These are phyloP conservation scores for Rhadina sibilatrix DNA, from an alignment of 2,113 vertebrate genomes.

Conservation along the genomic window DNA sequence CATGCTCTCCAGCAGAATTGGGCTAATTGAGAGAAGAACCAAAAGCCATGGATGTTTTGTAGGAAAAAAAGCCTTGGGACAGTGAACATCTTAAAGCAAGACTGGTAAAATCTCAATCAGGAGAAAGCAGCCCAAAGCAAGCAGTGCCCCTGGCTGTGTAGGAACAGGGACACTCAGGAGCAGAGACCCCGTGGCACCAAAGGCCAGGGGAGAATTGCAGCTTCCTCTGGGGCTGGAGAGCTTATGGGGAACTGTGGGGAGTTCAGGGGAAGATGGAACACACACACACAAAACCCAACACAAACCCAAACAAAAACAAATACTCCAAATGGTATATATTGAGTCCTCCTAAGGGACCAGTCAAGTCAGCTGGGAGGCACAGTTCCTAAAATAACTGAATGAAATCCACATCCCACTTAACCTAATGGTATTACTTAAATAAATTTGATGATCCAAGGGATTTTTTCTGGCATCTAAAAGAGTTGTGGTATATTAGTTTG, in stretches of 20 bases:
- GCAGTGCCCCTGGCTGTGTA: background rate
- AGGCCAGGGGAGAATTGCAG: background rate
- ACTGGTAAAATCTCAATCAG: background rate
- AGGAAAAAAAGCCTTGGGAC: background rate
- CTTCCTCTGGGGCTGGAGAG: background rate
- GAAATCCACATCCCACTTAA: background rate
- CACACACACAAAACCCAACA: background rate
- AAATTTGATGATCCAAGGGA: constrained; percentile 6
- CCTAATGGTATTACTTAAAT: background rate
- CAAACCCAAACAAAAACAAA: background rate
- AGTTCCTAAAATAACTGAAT: constrained; percentile 25
- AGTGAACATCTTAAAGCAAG: background rate
- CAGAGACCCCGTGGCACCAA: background rate
- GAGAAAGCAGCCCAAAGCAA: background rate
- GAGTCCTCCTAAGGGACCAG: background rate
- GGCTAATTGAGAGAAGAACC: background rate
- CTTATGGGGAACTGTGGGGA: background rate
- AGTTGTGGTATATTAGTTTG: background rate
- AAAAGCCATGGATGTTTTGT: background rate
- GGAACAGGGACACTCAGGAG: background rate
- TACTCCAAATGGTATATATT: background rate
- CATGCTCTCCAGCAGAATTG: background rate
- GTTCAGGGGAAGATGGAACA: background rate
- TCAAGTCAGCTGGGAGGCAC: background rate
- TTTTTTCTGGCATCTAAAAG: constrained; percentile 7